Evolutionary conservation across 1,140 invertebrate species (phyloP).

Genomic region (Drosophila ambigua): DNA sequence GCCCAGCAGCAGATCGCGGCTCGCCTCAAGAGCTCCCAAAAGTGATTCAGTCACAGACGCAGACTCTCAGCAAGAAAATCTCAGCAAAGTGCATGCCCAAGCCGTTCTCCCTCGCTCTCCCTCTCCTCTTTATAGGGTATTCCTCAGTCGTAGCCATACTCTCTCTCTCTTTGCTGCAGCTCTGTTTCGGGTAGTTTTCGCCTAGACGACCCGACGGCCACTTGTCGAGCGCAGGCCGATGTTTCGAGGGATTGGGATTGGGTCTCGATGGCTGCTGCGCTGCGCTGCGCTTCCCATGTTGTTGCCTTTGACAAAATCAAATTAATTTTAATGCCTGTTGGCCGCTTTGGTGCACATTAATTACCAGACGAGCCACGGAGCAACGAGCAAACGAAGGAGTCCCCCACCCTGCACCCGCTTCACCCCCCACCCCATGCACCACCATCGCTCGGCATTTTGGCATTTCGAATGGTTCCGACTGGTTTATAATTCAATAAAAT

Average conservation of each 20-base stretch:
- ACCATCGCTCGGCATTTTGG: slow-evolving; percentile 25
- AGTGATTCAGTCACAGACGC: too few species aligned
- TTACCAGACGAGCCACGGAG: slow-evolving; percentile 11
- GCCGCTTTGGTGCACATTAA: slow-evolving; percentile 44
- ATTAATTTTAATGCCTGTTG: slow-evolving; percentile 52
- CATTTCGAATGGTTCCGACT: slow-evolving; percentile 51
- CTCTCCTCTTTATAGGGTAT: neutral
- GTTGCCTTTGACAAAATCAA: slow-evolving; percentile 51
- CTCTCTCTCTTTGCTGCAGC: too few species aligned
- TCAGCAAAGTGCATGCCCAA: too few species aligned
- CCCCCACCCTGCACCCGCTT: too few species aligned
- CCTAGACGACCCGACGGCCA: slow-evolving; percentile 15
- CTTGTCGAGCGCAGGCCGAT: slow-evolving; percentile 11
- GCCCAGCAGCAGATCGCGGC: too few species aligned
- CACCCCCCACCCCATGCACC: too few species aligned
- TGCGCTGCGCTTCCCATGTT: slow-evolving; percentile 34
- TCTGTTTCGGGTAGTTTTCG: neutral
- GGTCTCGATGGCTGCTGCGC: slow-evolving; percentile 5
- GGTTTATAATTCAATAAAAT: slow-evolving; percentile 82
- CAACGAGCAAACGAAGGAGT: too few species aligned
- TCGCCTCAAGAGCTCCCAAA: too few species aligned
- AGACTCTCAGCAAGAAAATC: too few species aligned
- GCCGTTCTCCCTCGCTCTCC: slow-evolving; percentile 1
- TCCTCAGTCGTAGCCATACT: too few species aligned
- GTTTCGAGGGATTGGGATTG: slow-evolving; percentile 25